Conservation (phyloP, 2,888 invertebrate species). For the Petrolisthes manimaculis region DNA sequence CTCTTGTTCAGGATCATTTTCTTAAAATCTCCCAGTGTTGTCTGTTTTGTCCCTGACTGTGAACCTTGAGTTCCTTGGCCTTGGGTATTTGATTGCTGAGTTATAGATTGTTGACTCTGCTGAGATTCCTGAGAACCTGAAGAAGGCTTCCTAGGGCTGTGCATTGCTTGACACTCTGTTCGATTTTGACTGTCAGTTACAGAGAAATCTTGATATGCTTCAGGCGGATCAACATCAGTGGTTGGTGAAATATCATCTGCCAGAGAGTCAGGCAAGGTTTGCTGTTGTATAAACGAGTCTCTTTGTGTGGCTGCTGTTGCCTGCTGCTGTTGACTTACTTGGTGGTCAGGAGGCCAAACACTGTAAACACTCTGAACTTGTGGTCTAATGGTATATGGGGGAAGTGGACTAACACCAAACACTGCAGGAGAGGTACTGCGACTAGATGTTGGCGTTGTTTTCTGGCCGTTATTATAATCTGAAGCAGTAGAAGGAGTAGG, state of each 20-base stretch:
- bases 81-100: background rate
- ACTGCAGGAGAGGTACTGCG: constrained; percentile 65
- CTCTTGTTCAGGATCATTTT: constrained; percentile 65
- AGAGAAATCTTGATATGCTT: constrained; percentile 52
- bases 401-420: constrained; percentile 64
- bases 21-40: constrained; percentile 63
- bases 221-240: constrained; percentile 52
- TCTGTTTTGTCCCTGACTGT: constrained; percentile 61
- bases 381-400: constrained; percentile 61
- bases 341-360: constrained; percentile 52
- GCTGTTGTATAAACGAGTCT: constrained; percentile 33
- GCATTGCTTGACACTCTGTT: constrained; percentile 30
- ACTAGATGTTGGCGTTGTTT: constrained; percentile 57
- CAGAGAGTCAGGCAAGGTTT: constrained; percentile 33
- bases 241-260: constrained; percentile 54
- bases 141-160: constrained; percentile 34
- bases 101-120: constrained; percentile 22
- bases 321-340: constrained; percentile 16
- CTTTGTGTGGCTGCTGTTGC: constrained; percentile 7
- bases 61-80: constrained; percentile 12
- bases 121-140: constrained; percentile 30
- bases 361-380: constrained; percentile 56
- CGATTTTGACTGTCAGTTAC: constrained; percentile 26
- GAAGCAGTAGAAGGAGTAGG: constrained; percentile 29
- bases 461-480: constrained; percentile 58